Percentiles rank a stretch among this genome's conserved stretches.
phyloP scores from a whole-genome alignment of 2,113 vertebrate species.

The Ancistrus triradiatus region DNA sequence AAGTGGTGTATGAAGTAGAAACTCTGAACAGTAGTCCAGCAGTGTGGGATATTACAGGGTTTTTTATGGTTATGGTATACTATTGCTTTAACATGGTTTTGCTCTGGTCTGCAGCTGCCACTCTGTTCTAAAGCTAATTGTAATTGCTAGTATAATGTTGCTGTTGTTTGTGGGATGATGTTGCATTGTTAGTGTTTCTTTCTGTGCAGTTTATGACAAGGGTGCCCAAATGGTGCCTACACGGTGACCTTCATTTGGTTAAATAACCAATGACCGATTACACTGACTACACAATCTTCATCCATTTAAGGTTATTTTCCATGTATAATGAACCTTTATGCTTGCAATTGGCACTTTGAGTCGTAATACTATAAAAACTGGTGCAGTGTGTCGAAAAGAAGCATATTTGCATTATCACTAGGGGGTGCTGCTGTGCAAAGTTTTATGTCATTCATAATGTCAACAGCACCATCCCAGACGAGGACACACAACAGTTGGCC shows the following conservation, averaged over 20 bases:
- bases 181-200: slow-evolving; percentile 1
- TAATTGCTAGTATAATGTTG: slow-evolving; percentile 19
- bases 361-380: no score
- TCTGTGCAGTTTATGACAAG: slow-evolving; percentile 5
- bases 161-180: slow-evolving; percentile 16
- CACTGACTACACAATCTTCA: slow-evolving; percentile 12
- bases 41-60: background rate
- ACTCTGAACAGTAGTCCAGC: background rate
- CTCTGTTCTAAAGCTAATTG: slow-evolving; percentile 37
- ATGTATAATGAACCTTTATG: background rate
- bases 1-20: background rate
- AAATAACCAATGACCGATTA: background rate
- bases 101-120: slow-evolving; percentile 56
- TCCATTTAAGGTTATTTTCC: background rate
- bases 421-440: slow-evolving; percentile 67
- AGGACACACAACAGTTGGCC: slow-evolving; percentile 28
- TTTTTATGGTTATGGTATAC: slow-evolving; percentile 3
- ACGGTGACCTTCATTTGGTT: slow-evolving; percentile 17
- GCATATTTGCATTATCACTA: slow-evolving; percentile 60
- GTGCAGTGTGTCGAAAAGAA: slow-evolving; percentile 23
- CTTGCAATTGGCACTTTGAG: background rate
- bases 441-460: slow-evolving; percentile 54
- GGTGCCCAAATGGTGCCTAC: background rate
- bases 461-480: slow-evolving; percentile 42
- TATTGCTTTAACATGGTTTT: slow-evolving; percentile 48